Base-by-base conservation (phyloP, 2,797 vertebrate species). In the Rhinoraja longicauda region DNA sequence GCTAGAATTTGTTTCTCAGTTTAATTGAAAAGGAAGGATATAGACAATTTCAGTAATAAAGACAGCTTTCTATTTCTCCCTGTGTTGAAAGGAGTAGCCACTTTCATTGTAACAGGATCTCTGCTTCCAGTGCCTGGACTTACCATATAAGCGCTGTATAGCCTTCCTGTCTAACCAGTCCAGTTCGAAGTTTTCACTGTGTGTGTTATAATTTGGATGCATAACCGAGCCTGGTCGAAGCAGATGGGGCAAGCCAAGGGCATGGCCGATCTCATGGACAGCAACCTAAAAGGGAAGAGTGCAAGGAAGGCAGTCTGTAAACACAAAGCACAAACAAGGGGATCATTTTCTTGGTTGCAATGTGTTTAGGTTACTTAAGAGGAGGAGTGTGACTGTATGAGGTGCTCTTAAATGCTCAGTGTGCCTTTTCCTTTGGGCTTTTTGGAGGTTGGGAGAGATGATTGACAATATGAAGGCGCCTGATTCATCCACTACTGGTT, bases 181-280 rank as follows among this genome's bases (percentile, higher is more conserved):
- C 19, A 94, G 93, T 86, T 94, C 94, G 21, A 94, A 94, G 45
- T 94, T 75, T 24, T 93, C 92, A 53, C 94, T 90, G 17, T 93
- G 94, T 17, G 94, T 94, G 29, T 90, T 93, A 79, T 94, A 94
- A 67, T 93, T 94, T 32, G 94, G 94, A 53, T 94, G 94, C 94
- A 94, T 94, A 19, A 94, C 93, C 15, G 94, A 94, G 19, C 93
- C 94, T 53, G 70, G 12, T 24, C 94, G 93, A 62, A 93, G 93
- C 76, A 94, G 93, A 93, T 94, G 94, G 70, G 93, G 75, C 92
- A 94, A 88, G n/a, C 94, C 94, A 17, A 94, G 93, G 10, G 94
- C 94, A 93, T 94, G 94, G 24, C 94, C 94, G 84, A 94, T 94
- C 91, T 94, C 94, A 93, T 94, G 94, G 1, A 94, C 94, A 15